Evolutionary conservation across 2,797 vertebrate genomes (phyloP), one percentile per base, ranked within the genome.

Genomic region (Anomalospiza imberbis): DNA sequence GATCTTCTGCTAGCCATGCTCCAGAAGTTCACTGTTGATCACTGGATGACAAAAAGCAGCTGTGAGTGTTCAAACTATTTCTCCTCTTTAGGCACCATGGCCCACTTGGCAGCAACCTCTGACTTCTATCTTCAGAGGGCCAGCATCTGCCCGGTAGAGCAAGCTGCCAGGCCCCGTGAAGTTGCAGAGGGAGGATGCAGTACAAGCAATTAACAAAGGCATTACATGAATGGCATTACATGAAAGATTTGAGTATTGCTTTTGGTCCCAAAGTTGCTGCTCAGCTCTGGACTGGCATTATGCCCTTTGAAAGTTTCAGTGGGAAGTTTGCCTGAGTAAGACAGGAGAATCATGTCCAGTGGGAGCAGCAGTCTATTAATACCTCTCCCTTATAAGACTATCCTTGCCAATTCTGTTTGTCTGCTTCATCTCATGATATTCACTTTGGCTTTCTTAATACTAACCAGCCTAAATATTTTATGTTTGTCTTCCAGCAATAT

Each of bases 381-480:
- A 92, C 73, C 61, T 85, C 80, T 50, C 85, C 83, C 75, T 94
- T 94, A 71, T 44, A 85, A 86, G 63, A 34, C 71, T 83, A 74
- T 61, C 83, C 88, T 80, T 93, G 92, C 67, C 80, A 95, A 93
- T 96, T 96, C 95, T 88, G 73, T 96, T 95, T 96, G 87, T 88
- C 88, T 89, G 61, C 93, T 94, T 89, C 77, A 85, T 91, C 78
- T 95, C 85, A 55, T 89, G 82, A 93, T 93, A 92, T 36, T 96
- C 91, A 92, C 89, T 97, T 95, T 90, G 89, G 92, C 84, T 95
- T 89, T 81, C 85, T 66, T 92, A 94, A 92, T 88, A 86, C 89
- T 90, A 95, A 93, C 86, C 89, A 95, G 60, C 70, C 76, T 97
- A 95, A 95, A 94, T 96, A 95, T 96, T 96, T 95, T 60, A 96